Evolutionary conservation across 2,888 invertebrate species (phyloP), one percentile per base, ranked within the genome.

Genomic region (Himalopsyche tibetana): DNA sequence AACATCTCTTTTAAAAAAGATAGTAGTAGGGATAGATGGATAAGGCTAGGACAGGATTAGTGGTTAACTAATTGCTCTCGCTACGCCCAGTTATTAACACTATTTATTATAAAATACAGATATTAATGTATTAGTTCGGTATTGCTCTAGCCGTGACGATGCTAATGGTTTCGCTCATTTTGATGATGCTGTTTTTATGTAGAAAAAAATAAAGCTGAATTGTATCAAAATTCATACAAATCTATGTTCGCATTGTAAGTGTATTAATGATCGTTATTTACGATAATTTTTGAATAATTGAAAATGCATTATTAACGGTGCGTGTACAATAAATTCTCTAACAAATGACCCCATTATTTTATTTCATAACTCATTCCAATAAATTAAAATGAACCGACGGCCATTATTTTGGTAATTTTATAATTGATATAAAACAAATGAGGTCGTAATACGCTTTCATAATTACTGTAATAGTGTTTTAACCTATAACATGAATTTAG

Each of bases 351-450:
- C 63, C 84, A 85, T 87, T 87, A 84, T 85, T 87, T 87, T 82
- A 87, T 85, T 87, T 87, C 85, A 81, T 85, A 85, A 85, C 80
- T 87, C 85, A 87, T 85, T 82, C 19, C 63, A 63, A 69, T 42
- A 83, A 85, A 85, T 83, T 83, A 74, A 84, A 82, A 83, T 63
- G 56, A 85, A 82, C 55, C 80, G 82, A 42, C 40, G 83, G 63
- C 86, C 85, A 86, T 86, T 88, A 88, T 84, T 86, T 80, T 80
- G 84, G 56, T 51, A 51, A 82, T 86, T 86, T 88, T 86, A 88
- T 88, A 85, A 86, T 88, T 88, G 88, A 85, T 86, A 86, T 86
- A 82, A 86, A 88, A 88, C 88, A 86, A 86, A 88, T 85, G 85
- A 84, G 86, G 55, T 82, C 85, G 85, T 81, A 86, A 86, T 86